phyloP scores from a whole-genome alignment of 2,797 vertebrate genomes.

The Schizopygopsis pylzovi region DNA sequence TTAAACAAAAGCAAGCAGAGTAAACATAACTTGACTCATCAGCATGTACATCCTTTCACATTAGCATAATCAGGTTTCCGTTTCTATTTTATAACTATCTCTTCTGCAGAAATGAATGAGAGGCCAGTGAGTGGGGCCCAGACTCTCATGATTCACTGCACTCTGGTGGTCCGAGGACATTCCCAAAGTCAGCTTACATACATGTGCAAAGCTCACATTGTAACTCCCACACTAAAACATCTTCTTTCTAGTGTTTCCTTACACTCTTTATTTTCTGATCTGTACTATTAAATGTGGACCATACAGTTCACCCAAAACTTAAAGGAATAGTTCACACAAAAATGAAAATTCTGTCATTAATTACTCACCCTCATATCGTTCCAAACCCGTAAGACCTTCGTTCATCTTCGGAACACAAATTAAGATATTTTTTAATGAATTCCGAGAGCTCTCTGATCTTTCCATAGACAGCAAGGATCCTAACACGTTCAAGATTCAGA shows the following conservation, averaged over 20 bases:
- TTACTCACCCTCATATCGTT: no score
- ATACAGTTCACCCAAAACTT: not conserved
- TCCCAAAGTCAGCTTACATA: slow-evolving; percentile 29
- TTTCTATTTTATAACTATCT: slow-evolving; percentile 18
- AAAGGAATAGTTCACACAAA: no score
- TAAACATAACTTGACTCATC: not conserved
- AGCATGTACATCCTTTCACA: not conserved
- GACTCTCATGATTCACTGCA: slow-evolving; percentile 24
- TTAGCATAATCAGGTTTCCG: slow-evolving; percentile 15
- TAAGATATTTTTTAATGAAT: no score
- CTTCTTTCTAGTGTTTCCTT: not conserved
- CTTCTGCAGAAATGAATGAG: slow-evolving; percentile 20
- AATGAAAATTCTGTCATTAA: no score
- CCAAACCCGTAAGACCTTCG: no score
- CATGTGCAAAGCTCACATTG: slow-evolving; percentile 25
- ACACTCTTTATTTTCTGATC: not conserved
- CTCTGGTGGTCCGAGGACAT: slow-evolving; percentile 21
- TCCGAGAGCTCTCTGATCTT: no score
- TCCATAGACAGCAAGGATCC: no score
- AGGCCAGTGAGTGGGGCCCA: not conserved
- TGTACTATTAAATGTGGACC: not conserved
- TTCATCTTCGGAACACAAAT: no score
- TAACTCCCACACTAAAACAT: slow-evolving; percentile 2
- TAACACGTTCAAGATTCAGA: no score
- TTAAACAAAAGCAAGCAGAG: not conserved